Evolutionary conservation across 2,113 vertebrate species (phyloP).

Genomic region (Caretta caretta): DNA sequence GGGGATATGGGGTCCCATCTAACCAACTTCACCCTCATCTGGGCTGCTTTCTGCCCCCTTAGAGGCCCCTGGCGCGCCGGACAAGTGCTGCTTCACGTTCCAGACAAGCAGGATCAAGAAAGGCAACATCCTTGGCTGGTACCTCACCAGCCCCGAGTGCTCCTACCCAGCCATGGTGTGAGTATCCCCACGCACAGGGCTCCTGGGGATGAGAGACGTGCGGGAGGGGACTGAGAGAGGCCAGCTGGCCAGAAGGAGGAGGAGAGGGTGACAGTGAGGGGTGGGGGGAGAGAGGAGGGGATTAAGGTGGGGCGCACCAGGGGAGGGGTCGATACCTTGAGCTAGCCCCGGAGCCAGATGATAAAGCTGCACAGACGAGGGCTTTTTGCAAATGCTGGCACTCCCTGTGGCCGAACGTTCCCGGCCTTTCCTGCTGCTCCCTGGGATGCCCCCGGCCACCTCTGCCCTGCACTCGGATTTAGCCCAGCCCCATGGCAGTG

Average conservation of each 20-base stretch:
- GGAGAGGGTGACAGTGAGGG: not conserved
- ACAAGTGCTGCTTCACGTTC: not conserved
- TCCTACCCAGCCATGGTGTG: not conserved
- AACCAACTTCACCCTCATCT: not conserved
- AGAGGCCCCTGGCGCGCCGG: not conserved
- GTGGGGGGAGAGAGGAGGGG: no score
- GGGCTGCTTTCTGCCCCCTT: not conserved
- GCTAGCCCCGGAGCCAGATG: no score
- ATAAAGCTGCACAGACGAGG: no score
- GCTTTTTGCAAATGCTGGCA: no score
- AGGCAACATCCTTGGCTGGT: not conserved
- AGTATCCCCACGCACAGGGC: not conserved
- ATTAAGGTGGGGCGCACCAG: not conserved
- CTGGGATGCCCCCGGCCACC: not conserved
- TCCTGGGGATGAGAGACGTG: no score
- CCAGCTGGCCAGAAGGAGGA: not conserved
- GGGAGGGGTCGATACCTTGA: no score
- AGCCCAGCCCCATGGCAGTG: not conserved
- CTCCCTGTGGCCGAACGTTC: no score
- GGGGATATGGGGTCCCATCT: not conserved
- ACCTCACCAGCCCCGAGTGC: not conserved
- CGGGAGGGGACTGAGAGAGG: not conserved
- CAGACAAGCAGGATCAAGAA: not conserved
- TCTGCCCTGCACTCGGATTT: not conserved
- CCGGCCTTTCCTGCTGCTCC: not conserved